Base-by-base conservation (phyloP, 1,140 invertebrate species). In the Penaeus japonicus region DNA sequence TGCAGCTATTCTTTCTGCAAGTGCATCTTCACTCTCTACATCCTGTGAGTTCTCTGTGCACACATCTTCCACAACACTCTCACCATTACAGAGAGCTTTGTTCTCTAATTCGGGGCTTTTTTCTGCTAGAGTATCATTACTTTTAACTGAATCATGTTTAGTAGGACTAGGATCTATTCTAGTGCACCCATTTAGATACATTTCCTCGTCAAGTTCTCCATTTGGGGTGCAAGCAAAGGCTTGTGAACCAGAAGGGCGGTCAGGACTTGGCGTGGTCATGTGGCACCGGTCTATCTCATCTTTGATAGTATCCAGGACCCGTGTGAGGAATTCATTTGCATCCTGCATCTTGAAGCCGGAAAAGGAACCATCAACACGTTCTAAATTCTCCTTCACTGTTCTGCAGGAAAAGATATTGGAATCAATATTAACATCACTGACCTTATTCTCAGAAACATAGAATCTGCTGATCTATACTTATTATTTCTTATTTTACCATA, bases 241-340 rank as follows among this genome's bases (percentile, higher is more conserved):
- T 53, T 55, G 54, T 32, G 65, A 81, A 10, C 24, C 35, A 22
- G 57, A 20, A 70, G 30, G 65, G 39, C 75, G 79, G 57, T 82
- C 75, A 27, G 39, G 83, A 30, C 59, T 90, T 10, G 80, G 82
- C 24, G 65, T 87, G 55, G 81, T 85, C 86, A 83, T 81, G 65
- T 86, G 57, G 80, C 77, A 89, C 5, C 73, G 84, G 27, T 91
- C 90, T 53, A 91, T 86, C 75, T 91, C 91, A 88, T 91, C 91
- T 70, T 91, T 91, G 20, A 89, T 91, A 22, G 90, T 89, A 47
- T 91, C 91, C 24, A 91, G 88, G 53, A 91, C 77, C 27, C 88
- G 86, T 4, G 90, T 90, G 39, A 91, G 85, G 65, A 91, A 91
- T 59, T 91, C 91, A 89, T 91, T 91, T 22, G 91, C 91, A 88